Evolutionary conservation across 2,888 invertebrate genomes (phyloP), one percentile per base, ranked within the genome.

Genomic region (Tryphoninae sp.): DNA sequence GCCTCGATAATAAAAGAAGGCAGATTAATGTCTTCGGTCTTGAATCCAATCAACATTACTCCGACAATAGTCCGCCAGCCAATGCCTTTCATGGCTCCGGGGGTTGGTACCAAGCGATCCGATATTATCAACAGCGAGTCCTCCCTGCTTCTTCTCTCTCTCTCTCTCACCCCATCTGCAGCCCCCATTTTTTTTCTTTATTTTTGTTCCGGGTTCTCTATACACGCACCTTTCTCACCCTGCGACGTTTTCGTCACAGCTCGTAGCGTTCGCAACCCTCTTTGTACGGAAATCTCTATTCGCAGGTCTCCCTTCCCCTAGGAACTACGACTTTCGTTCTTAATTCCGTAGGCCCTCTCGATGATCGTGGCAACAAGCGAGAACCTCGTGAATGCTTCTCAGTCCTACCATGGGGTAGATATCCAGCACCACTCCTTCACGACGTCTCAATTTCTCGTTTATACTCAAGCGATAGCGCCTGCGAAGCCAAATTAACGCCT

Each of bases 1-100:
- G 77, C 77, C 77, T 79, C 78, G 84, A 91, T 91, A 91, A 92
- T 91, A 92, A 91, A 91, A 90, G 91, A 89, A 90, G 90, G 91
- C 90, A 91, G 91, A 91, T 92, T 92, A 92, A 92, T 92, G 91
- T 90, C 88, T 88, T 88, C 89, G 88, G 90, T 90, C 92, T 91
- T 90, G 91, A 92, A 92, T 92, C 91, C 91, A 92, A 92, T 92
- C 92, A 92, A 87, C 92, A 92, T 92, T 92, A 91, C 89, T 90
- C 89, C 89, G 89, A 91, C 91, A 91, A 92, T 92, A 90, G 91
- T 90, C 90, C 87, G 87, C 87, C 89, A 91, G 89, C 91, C 91
- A 91, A 92, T 92, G 88, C 89, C 88, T 88, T 88, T 88, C 86
- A 85, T 45, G 62, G 55, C 42, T 85, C 85, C 84, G 83, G 74